Percentiles rank a stretch among this genome's conserved stretches.
phyloP scores from a whole-genome alignment of 1,140 invertebrate species.

The Varroa destructor region DNA sequence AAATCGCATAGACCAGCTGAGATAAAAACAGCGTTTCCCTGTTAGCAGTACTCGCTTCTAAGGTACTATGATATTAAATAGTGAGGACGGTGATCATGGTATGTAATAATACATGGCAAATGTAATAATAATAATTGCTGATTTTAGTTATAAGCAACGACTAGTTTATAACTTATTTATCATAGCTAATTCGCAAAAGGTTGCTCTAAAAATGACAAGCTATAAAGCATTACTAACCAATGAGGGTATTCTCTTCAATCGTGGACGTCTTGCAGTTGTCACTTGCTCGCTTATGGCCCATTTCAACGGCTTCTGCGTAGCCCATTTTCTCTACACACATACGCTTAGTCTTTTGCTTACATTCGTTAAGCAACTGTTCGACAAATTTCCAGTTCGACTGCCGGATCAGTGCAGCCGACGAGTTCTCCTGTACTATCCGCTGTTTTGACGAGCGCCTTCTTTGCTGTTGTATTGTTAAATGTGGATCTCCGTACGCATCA shows the following conservation, averaged over 20 bases:
- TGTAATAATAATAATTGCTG: no score
- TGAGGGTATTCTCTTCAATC: constrained; percentile 92
- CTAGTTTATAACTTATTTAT: no score
- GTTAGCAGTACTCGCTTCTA: no score
- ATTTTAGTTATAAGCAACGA: no score
- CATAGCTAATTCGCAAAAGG: no score
- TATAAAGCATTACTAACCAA: constrained; percentile 40
- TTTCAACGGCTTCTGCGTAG: constrained; percentile 66
- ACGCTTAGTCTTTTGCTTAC: constrained; percentile 71
- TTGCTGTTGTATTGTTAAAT: constrained; percentile 3
- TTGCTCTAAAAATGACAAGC: no score
- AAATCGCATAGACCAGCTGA: constrained; percentile 84
- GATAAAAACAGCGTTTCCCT: background rate
- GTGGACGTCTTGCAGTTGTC: constrained; percentile 41
- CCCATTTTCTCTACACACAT: constrained; percentile 97
- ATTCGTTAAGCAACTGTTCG: constrained; percentile 67
- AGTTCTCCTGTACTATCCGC: constrained; percentile 31
- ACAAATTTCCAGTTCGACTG: constrained; percentile 97
- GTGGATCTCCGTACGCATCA: background rate
- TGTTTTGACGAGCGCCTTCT: constrained; percentile 17
- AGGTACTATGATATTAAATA: no score
- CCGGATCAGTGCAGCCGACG: constrained; percentile 62
- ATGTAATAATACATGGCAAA: no score
- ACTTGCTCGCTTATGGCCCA: constrained; percentile 55
- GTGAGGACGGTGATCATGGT: no score